Evolutionary conservation across 2,113 vertebrate species (phyloP).

Genomic region (Lipophrys pholis): DNA sequence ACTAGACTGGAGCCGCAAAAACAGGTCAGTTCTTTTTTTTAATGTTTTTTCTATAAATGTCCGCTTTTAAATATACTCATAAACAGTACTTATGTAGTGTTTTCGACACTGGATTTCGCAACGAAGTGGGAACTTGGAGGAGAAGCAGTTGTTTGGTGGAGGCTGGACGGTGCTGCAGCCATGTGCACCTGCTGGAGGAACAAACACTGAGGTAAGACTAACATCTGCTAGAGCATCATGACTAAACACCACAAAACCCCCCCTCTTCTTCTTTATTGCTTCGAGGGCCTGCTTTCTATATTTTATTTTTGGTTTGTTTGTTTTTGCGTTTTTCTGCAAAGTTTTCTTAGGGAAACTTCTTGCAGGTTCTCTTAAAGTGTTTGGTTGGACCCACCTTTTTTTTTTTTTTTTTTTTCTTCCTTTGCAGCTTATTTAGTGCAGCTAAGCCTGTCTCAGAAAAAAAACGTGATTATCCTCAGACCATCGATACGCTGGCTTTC

Average conservation of each 20-base stretch:
- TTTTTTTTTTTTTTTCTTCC: constrained; percentile 10
- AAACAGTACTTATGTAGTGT: not conserved
- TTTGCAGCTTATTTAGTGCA: constrained; percentile 67
- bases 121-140: constrained; percentile 31
- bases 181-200: constrained; percentile 70
- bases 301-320: not conserved
- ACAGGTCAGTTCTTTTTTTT: not conserved
- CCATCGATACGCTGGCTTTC: constrained; percentile 71
- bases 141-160: not conserved
- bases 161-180: constrained; percentile 27
- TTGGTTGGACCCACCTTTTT: constrained; percentile 25
- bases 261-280: not conserved
- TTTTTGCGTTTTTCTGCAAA: constrained; percentile 4
- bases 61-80: too few species aligned
- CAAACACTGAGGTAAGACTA: constrained; percentile 29
- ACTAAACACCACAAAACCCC: not conserved
- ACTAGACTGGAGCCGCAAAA: constrained; percentile 29
- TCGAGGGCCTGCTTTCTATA: not conserved
- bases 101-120: constrained; percentile 1
- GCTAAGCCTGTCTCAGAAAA: constrained; percentile 74
- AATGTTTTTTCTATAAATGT: not conserved
- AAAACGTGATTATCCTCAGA: constrained; percentile 79
- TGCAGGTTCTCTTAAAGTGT: constrained; percentile 13
- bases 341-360: not conserved
- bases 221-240: not conserved